Conservation (phyloP, 2,888 invertebrate species). For the Hirtodrosophila alboralis region DNA sequence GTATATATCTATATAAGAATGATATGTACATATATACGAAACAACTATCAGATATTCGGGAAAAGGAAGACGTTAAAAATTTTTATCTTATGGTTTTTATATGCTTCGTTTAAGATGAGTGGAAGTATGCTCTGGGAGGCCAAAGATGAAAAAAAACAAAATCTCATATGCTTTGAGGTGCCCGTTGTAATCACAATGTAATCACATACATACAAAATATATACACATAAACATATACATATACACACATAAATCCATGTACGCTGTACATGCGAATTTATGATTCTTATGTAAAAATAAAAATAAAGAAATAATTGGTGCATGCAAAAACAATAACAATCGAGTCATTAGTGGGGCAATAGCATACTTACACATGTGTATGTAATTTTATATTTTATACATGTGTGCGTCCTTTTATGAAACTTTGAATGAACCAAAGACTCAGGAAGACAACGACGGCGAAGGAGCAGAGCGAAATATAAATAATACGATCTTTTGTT, state of each 20-base stretch:
- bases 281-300: conserved; percentile 45
- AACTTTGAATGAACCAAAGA: conserved; percentile 60
- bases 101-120: conserved; percentile 79
- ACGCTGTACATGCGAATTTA: conserved; percentile 14
- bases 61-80: no score
- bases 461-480: conserved; percentile 42
- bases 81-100: not conserved
- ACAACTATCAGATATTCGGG: no score
- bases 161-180: conserved; percentile 82
- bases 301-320: conserved; percentile 72
- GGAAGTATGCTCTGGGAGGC: conserved; percentile 82
- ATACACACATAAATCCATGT: not conserved
- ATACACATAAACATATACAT: not conserved
- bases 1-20: no score
- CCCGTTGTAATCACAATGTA: conserved; percentile 72
- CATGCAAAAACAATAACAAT: conserved; percentile 62
- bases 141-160: conserved; percentile 62
- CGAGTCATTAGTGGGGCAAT: conserved; percentile 38
- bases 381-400: no score
- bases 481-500: conserved; percentile 65
- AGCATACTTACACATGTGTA: conserved; percentile 17
- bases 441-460: conserved; percentile 13
- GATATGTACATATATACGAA: no score
- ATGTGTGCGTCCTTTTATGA: conserved; percentile 61
- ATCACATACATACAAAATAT: conserved; percentile 19